Evolutionary conservation across 2,797 vertebrate genomes (phyloP).

Genomic region (Philypnodon macrostomus): DNA sequence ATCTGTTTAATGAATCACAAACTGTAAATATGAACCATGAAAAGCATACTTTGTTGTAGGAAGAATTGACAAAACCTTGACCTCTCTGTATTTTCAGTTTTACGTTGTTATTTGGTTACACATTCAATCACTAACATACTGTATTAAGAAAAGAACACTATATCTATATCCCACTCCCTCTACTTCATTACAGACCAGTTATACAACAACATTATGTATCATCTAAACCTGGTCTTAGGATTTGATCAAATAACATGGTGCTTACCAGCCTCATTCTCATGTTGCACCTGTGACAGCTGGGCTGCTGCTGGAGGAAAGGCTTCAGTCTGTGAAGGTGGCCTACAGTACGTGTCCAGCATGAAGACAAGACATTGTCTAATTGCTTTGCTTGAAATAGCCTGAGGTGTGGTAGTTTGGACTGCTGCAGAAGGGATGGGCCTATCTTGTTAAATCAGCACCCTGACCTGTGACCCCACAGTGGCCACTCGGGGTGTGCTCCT

Average conservation of each 20-base stretch:
- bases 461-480: constrained; percentile 64
- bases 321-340: constrained; percentile 46
- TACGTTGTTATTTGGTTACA: too few species aligned
- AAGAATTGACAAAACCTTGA: too few species aligned
- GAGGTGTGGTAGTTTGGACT: constrained; percentile 20
- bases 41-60: too few species aligned
- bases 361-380: constrained; percentile 57
- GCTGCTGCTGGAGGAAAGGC: constrained; percentile 20
- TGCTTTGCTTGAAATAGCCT: constrained; percentile 56
- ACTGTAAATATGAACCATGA: too few species aligned
- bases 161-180: too few species aligned
- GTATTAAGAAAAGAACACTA: too few species aligned
- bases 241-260: too few species aligned
- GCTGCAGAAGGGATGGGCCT: constrained; percentile 40
- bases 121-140: too few species aligned
- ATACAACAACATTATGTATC: too few species aligned
- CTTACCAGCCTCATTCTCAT: constrained; percentile 19
- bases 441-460: constrained; percentile 63
- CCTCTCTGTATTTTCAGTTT: too few species aligned
- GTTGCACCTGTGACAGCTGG: constrained; percentile 31
- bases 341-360: constrained; percentile 61
- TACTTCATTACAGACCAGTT: too few species aligned
- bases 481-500: constrained; percentile 37
- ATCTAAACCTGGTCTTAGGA: not conserved
- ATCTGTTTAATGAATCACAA: too few species aligned